phyloP scores from a whole-genome alignment of 2,888 invertebrate genomes.

The Ethmia dodecea region DNA sequence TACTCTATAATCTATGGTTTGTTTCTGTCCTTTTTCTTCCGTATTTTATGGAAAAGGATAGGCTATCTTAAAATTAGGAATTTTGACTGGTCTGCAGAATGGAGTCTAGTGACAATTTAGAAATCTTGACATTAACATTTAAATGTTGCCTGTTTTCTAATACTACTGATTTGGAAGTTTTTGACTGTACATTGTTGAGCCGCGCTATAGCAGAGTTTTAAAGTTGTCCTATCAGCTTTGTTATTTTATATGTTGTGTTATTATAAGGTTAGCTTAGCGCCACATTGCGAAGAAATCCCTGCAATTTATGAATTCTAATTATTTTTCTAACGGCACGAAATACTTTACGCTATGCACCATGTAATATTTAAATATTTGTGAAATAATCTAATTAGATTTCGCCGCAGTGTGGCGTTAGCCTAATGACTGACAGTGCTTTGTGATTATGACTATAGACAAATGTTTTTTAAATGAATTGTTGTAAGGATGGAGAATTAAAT shows the following conservation, averaged over 20 bases:
- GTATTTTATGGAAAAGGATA: too few relatives aligned
- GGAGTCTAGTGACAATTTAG: too few relatives aligned
- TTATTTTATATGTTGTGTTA: not conserved
- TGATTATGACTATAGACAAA: slow-evolving; percentile 29
- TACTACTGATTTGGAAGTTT: too few relatives aligned
- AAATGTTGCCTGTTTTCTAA: too few relatives aligned
- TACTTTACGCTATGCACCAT: not conserved
- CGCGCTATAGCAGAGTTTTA: too few relatives aligned
- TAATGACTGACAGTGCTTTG: slow-evolving; percentile 24
- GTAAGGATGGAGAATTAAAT: slow-evolving; percentile 31
- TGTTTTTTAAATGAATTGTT: slow-evolving; percentile 40
- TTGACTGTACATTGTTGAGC: too few relatives aligned
- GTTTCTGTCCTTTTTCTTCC: too few relatives aligned
- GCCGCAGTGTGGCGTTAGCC: slow-evolving; percentile 1
- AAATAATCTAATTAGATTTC: not conserved
- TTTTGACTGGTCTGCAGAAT: too few relatives aligned
- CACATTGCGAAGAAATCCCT: not conserved
- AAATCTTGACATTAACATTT: too few relatives aligned
- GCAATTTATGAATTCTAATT: not conserved
- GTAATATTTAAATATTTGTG: not conserved
- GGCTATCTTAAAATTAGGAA: too few relatives aligned
- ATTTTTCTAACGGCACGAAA: not conserved
- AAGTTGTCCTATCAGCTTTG: too few relatives aligned
- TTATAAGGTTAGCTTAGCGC: not conserved
- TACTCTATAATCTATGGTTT: too few relatives aligned